Evolutionary conservation across 2,888 invertebrate species (phyloP).

Genomic region (Nudaria mundana): DNA sequence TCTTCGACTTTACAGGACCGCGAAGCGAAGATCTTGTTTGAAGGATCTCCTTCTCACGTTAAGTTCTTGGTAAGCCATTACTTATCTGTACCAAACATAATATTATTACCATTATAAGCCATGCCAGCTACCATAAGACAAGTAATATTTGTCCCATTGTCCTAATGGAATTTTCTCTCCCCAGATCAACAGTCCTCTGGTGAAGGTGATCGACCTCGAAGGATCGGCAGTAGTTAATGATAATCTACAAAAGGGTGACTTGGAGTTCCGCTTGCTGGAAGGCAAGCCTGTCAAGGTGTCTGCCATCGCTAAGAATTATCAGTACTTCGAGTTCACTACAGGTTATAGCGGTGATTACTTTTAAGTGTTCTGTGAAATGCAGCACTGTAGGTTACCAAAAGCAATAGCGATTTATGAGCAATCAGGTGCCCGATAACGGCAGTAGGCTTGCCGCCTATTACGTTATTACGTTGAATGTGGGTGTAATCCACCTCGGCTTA

Average conservation of each 20-base stretch:
- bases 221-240: conserved; percentile 71
- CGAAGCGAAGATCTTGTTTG: conserved; percentile 57
- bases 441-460: no score
- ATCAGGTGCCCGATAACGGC: no score
- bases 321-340: conserved; percentile 78
- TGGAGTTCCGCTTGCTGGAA: conserved; percentile 74
- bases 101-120: background rate
- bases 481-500: no score
- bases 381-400: no score
- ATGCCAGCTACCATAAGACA: background rate
- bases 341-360: conserved; percentile 75
- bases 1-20: conserved; percentile 64
- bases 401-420: no score
- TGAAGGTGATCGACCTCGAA: conserved; percentile 76
- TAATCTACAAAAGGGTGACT: conserved; percentile 73
- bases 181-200: conserved; percentile 69
- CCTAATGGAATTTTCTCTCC: conserved; percentile 1
- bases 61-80: conserved; percentile 60
- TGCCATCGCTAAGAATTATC: conserved; percentile 79
- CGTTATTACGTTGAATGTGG: no score
- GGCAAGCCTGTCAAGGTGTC: conserved; percentile 70
- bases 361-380: conserved; percentile 30
- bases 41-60: conserved; percentile 57
- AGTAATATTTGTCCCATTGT: background rate
- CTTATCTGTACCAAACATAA: no score